Evolutionary conservation across 2,113 vertebrate species (phyloP).

Genomic region (Calyptomena viridis): DNA sequence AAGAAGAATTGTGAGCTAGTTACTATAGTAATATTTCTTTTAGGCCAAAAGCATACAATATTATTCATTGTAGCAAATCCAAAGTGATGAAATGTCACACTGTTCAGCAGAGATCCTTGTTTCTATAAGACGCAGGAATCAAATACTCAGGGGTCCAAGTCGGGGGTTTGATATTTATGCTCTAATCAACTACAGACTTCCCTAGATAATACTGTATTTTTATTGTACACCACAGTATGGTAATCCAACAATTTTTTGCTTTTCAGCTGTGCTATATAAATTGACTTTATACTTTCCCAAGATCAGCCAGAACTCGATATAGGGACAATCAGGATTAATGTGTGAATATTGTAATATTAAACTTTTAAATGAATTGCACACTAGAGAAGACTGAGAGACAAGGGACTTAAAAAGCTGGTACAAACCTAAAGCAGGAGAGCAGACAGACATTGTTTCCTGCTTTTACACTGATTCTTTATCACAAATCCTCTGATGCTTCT

Average conservation of each 20-base stretch:
- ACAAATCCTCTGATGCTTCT: not conserved
- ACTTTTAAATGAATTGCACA: slow-evolving; percentile 45
- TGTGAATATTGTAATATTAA: slow-evolving; percentile 29
- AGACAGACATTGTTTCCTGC: not conserved
- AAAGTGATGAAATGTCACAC: slow-evolving; percentile 9
- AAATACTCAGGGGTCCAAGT: not conserved
- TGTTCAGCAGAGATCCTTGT: slow-evolving; percentile 7
- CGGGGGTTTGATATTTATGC: not conserved
- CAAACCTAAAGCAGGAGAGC: not conserved
- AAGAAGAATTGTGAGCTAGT: slow-evolving; percentile 35
- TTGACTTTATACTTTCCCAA: slow-evolving; percentile 6
- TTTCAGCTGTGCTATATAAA: slow-evolving; percentile 4
- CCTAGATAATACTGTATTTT: not conserved
- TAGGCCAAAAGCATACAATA: not conserved
- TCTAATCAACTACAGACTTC: not conserved
- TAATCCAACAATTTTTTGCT: slow-evolving; percentile 27
- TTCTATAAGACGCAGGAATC: slow-evolving; percentile 3
- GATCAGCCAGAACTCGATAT: not conserved
- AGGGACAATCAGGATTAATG: slow-evolving; percentile 21
- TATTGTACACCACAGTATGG: not conserved
- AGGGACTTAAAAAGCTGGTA: not conserved
- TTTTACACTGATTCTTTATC: not conserved
- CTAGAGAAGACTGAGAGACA: slow-evolving; percentile 38
- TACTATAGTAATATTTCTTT: slow-evolving; percentile 50
- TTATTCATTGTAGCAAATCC: slow-evolving; percentile 9